Percentiles rank a stretch among this genome's conserved stretches.
phyloP scores from a whole-genome alignment of 2,113 vertebrate species.

The Poecile atricapillus region DNA sequence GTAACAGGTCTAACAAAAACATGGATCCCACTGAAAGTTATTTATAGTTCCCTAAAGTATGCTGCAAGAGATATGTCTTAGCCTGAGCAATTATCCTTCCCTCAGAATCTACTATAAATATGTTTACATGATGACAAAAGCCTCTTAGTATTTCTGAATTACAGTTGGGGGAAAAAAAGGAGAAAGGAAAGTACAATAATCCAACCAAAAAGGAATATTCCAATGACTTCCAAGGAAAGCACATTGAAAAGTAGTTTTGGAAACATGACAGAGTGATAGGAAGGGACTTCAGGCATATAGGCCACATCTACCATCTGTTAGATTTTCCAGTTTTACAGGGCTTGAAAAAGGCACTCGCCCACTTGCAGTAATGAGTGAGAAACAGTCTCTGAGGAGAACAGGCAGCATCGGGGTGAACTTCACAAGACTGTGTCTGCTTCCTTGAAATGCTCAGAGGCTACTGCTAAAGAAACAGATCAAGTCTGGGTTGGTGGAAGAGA shows the following conservation, averaged over 20 bases:
- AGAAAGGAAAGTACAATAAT: neutral
- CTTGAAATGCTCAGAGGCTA: conserved; percentile 28
- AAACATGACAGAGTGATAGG: neutral
- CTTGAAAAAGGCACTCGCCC: conserved; percentile 65
- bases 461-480: conserved; percentile 29
- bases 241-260: conserved; percentile 17
- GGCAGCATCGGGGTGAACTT: conserved; percentile 32
- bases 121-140: neutral
- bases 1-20: neutral
- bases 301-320: conserved; percentile 55
- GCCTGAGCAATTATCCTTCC: neutral
- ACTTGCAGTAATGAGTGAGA: conserved; percentile 59
- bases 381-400: conserved; percentile 31
- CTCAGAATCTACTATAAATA: neutral
- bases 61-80: neutral
- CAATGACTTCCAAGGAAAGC: neutral
- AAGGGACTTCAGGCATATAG: conserved; percentile 52
- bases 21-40: neutral
- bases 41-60: neutral
- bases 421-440: conserved; percentile 34
- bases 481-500: conserved; percentile 5
- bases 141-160: neutral
- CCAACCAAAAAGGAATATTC: neutral
- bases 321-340: conserved; percentile 51
- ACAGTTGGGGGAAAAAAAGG: rapidly evolving